Base-by-base conservation (phyloP, 2,113 vertebrate genomes). In the Gymnocephalus cernua region DNA sequence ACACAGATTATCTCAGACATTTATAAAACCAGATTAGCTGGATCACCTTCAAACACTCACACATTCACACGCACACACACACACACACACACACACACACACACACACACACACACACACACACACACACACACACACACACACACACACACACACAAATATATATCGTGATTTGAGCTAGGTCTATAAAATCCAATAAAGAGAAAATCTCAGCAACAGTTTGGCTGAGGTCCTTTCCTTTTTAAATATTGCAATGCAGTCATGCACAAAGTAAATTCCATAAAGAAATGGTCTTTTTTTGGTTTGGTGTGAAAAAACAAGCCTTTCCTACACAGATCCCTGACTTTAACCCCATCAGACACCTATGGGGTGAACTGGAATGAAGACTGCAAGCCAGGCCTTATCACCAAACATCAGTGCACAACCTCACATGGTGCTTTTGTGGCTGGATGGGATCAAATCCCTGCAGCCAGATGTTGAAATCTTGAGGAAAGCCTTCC, bases 1-100 rank as follows among this genome's bases (percentile, higher is more conserved):
- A 89, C 89, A 83, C 85, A 92, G 92, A 93, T 94, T 94, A 93
- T 93, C 87, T 88, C 86, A 92, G 90, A 92, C 90, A 84, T 92
- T 91, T 93, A 87, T 88, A 90, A 93, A 91, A 89, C 83, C 82
- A 80, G 92, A 94, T 95, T 95, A 95, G 80, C 91, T 66, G 88
- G 90, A 93, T 93, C 92, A 93, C 92, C 90, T 93, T 92, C 91
- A 91, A 64, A 62, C 85, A 69, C 38, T 16, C 69, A 63, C 66
- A 51, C 18, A 63, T 5, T 32, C 50, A 57, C 38, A 10, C 21
- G 70, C 72, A 64, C 25, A 45, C 25, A 23, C 54, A 51, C 64
- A 69, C 56, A 76, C 89, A 90, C 77, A 76, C 84, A 63, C 54
- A 53, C 21, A 38, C 23, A 71, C 8, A 15, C 19, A 9, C 64